Conservation (phyloP, 2,113 vertebrate species). For the Tyrannus savana region DNA sequence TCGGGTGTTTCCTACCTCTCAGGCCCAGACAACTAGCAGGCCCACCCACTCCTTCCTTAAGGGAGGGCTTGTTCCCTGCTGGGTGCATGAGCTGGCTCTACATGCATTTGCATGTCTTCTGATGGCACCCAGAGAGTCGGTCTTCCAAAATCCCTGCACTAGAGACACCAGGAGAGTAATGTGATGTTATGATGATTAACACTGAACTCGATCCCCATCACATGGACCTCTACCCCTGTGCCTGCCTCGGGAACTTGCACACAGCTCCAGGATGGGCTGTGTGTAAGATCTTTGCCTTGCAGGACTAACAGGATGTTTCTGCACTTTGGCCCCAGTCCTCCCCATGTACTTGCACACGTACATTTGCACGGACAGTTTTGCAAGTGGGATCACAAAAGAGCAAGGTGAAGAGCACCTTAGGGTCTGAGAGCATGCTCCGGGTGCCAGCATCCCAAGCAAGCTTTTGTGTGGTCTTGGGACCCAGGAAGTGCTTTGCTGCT, state of each 20-base stretch:
- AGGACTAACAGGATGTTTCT: neutral
- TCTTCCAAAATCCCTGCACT: neutral
- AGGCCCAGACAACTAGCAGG: conserved; percentile 34
- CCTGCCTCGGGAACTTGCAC: neutral
- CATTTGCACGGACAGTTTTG: neutral
- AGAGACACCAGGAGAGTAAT: neutral
- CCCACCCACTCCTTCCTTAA: conserved; percentile 42
- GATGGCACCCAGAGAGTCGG: neutral
- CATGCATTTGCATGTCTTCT: conserved; percentile 54
- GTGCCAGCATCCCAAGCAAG: neutral
- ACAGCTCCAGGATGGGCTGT: neutral
- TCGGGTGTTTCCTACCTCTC: conserved; percentile 40
- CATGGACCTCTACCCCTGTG: accelerated
- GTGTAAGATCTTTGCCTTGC: neutral
- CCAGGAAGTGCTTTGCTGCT: neutral
- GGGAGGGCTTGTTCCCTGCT: conserved; percentile 38
- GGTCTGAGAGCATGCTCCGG: neutral
- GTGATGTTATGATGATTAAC: neutral
- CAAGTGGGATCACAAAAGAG: neutral
- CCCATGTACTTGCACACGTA: too few relatives aligned
- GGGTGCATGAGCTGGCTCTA: conserved; percentile 46
- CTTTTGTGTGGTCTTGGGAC: neutral
- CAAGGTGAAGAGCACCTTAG: neutral
- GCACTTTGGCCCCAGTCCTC: neutral
- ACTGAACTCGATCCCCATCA: neutral